Conservation (phyloP, 2,888 invertebrate species). For the Salpingus planirostris region DNA sequence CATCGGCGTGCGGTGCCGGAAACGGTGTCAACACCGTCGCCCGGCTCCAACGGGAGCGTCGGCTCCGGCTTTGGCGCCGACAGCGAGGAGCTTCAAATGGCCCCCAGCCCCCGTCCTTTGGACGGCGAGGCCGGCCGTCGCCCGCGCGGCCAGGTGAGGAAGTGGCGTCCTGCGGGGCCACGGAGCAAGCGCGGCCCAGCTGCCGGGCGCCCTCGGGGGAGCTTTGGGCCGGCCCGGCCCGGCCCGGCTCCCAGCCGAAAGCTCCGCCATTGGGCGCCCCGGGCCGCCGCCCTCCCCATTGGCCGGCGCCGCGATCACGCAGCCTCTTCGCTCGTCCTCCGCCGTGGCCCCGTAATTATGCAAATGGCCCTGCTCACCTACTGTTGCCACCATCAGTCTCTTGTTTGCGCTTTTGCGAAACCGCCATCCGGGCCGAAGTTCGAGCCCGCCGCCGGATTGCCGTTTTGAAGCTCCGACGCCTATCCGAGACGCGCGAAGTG, state of each 20-base stretch:
- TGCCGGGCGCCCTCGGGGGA: slow-evolving; percentile 24
- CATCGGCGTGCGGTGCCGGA: no score
- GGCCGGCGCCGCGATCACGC: slow-evolving; percentile 16
- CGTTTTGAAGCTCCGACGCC: slow-evolving; percentile 7
- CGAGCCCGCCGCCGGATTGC: slow-evolving; percentile 15
- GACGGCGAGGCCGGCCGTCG: slow-evolving; percentile 21
- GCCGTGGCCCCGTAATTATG: slow-evolving; percentile 33
- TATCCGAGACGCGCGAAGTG: no score
- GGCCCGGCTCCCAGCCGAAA: slow-evolving; percentile 14
- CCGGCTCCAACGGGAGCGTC: no score
- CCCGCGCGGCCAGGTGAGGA: slow-evolving; percentile 32
- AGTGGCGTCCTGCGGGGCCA: slow-evolving; percentile 31
- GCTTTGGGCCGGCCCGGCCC: slow-evolving; percentile 15
- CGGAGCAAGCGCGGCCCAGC: slow-evolving; percentile 26
- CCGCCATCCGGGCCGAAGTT: slow-evolving; percentile 35
- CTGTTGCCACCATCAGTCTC: slow-evolving; percentile 31
- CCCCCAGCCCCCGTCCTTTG: no score
- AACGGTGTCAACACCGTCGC: no score
- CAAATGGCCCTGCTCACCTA: slow-evolving; percentile 37
- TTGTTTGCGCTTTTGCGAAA: slow-evolving; percentile 36
- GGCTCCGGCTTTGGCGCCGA: no score
- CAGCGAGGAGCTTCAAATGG: no score
- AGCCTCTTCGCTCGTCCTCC: slow-evolving; percentile 27
- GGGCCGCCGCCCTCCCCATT: slow-evolving; percentile 16
- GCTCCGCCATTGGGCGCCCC: slow-evolving; percentile 20